Percentiles rank a stretch among this genome's conserved stretches.
Evolutionary conservation across 1,140 invertebrate genomes (phyloP).

Genomic region (Carcinoscorpius rotundicauda): DNA sequence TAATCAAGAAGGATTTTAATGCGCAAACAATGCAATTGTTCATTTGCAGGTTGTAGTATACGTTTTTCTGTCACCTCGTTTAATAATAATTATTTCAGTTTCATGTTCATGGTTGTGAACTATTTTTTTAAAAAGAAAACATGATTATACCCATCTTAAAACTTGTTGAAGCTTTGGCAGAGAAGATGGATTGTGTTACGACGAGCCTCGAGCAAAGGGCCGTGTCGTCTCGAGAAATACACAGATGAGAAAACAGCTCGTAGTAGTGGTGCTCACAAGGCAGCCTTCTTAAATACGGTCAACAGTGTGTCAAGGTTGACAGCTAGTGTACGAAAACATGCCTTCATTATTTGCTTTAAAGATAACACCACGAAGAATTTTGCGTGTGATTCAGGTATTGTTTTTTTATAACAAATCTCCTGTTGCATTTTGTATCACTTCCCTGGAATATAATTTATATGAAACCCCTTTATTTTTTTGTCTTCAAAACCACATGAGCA

Average conservation of each 20-base stretch:
- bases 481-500: no score
- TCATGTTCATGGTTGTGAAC: no score
- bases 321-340: slow-evolving; percentile 22
- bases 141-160: background rate
- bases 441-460: no score
- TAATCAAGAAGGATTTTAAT: no score
- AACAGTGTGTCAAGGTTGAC: slow-evolving; percentile 20
- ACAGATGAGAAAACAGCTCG: slow-evolving; percentile 26
- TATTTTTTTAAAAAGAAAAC: no score
- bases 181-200: slow-evolving; percentile 28
- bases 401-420: no score
- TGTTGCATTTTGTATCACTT: no score
- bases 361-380: slow-evolving; percentile 23
- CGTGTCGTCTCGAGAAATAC: slow-evolving; percentile 28
- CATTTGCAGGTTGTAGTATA: no score
- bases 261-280: slow-evolving; percentile 15
- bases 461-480: no score
- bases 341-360: slow-evolving; percentile 24
- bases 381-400: slow-evolving; percentile 26
- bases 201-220: slow-evolving; percentile 27
- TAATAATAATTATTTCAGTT: no score
- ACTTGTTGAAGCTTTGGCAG: slow-evolving; percentile 25
- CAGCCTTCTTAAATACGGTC: slow-evolving; percentile 18
- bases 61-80: no score
- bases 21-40: no score